Evolutionary conservation across 2,888 invertebrate species (phyloP), one percentile per base, ranked within the genome.

Genomic region (Sphaeridia pumilis): DNA sequence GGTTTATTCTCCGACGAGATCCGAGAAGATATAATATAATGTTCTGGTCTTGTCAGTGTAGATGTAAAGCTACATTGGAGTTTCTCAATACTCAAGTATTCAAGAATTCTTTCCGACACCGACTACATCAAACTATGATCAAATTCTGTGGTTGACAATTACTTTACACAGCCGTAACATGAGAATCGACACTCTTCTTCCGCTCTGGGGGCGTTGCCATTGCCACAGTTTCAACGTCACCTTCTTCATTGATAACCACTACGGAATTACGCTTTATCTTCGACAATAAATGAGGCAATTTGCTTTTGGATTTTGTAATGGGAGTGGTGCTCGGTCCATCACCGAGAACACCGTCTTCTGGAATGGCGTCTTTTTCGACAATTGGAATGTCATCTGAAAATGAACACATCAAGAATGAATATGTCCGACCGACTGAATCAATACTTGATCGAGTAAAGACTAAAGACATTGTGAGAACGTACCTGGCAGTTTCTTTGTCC

Each of bases 401-500:
- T 17, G 10, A 38, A 58, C 28, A 28, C 22, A 46, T n/a, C 22
- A 45, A 50, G 31, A 25, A 49, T 38, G 47, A 2, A 48, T 50
- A 26, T 10, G 10, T 43, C 45, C 5, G n/a, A n/a, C n/a, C n/a
- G n/a, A n/a, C n/a, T n/a, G 14, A 44, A 10, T 44, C 10, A 24
- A 44, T 10, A 10, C 31, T 31, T 31, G 14, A 31, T 31, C 14
- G 7, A 31, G 31, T 31, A 31, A 31, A 26, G 21, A 10, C 28
- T 49, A 26, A 31, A 25, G 34, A 48, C 31, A 47, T 43, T 46
- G 46, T 53, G 48, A 53, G 25, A 42, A 38, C 73, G 75, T 73
- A 86, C 87, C 87, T 74, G 95, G 95, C 67, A 97, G 77, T 72
- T 94, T 94, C 74, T 90, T 93, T 61, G 94, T 90, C 62, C 93